Evolutionary conservation across 2,113 vertebrate genomes (phyloP).

Genomic region (Pterocles orientalis): DNA sequence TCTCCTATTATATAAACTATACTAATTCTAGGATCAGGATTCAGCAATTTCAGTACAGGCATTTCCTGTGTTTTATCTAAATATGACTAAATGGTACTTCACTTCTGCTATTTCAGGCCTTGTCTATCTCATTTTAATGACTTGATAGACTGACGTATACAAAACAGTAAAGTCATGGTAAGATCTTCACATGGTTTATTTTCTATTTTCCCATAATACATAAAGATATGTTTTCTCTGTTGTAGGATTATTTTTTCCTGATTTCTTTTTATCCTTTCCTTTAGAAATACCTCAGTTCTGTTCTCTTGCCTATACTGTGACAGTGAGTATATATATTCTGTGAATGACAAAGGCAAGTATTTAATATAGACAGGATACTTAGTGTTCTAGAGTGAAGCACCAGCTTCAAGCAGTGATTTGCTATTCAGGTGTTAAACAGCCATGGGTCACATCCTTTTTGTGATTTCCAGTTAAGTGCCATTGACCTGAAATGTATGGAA

Average conservation of each 20-base stretch:
- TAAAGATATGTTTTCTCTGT: background rate
- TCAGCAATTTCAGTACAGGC: conserved; percentile 36
- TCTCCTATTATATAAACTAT: background rate
- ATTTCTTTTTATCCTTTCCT: background rate
- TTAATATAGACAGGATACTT: background rate
- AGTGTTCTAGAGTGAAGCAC: background rate
- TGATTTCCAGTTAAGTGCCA: background rate
- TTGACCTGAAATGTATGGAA: background rate
- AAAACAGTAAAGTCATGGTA: background rate
- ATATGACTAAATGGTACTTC: conserved; percentile 12
- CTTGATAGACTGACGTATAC: background rate
- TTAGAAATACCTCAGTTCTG: background rate
- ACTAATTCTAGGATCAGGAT: conserved; percentile 29
- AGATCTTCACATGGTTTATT: background rate
- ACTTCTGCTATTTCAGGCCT: conserved; percentile 29
- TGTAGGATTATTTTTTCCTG: background rate
- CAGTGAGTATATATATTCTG: background rate
- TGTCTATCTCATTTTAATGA: conserved; percentile 24
- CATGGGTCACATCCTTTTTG: background rate
- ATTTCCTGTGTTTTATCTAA: conserved; percentile 40
- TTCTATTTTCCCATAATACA: background rate
- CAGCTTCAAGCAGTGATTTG: background rate
- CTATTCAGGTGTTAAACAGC: background rate
- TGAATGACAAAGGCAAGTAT: background rate
- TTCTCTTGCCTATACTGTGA: background rate